A percentile compares a stretch with the other conserved stretches of the same genome.
phyloP scores from a whole-genome alignment of 2,113 vertebrate genomes.

The Sebastes fasciatus region DNA sequence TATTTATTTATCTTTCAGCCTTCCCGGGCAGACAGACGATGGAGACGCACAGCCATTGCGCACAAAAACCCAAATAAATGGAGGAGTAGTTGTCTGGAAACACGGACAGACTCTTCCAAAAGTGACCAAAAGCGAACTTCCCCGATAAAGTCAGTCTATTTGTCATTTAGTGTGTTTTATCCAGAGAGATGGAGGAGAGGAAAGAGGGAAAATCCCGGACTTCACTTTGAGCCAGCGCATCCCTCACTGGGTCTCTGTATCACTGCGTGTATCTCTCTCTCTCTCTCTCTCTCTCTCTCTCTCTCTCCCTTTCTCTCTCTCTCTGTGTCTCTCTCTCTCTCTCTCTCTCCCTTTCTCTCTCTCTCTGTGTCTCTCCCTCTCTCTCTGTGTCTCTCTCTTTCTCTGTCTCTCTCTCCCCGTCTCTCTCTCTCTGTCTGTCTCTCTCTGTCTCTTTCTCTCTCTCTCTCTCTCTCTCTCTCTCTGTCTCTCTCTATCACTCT shows the following conservation, averaged over 20 bases:
- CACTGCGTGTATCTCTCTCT: constrained; percentile 47
- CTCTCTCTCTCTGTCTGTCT: too few species aligned
- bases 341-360: too few species aligned
- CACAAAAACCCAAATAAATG: constrained; percentile 12
- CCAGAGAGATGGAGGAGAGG: background rate
- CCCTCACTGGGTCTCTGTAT: constrained; percentile 51
- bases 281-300: constrained; percentile 25
- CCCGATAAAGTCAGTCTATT: constrained; percentile 10
- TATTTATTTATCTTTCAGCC: background rate
- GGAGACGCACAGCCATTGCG: constrained; percentile 45
- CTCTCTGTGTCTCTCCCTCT: too few species aligned
- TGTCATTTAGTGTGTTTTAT: constrained; percentile 10
- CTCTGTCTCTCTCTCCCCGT: too few species aligned
- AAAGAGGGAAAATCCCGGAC: constrained; percentile 39
- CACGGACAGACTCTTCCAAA: constrained; percentile 15
- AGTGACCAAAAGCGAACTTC: constrained; percentile 53
- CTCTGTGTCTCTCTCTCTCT: too few species aligned
- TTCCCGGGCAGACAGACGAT: constrained; percentile 12
- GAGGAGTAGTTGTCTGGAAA: constrained; percentile 15
- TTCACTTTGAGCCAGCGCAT: constrained; percentile 60
- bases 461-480: too few species aligned
- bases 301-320: constrained; percentile 37
- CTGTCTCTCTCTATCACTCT: too few species aligned
- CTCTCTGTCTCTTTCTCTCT: too few species aligned
- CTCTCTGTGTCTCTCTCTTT: too few species aligned